Base-by-base conservation (phyloP, 2,113 vertebrate genomes). In the Dendropsophus ebraccatus region DNA sequence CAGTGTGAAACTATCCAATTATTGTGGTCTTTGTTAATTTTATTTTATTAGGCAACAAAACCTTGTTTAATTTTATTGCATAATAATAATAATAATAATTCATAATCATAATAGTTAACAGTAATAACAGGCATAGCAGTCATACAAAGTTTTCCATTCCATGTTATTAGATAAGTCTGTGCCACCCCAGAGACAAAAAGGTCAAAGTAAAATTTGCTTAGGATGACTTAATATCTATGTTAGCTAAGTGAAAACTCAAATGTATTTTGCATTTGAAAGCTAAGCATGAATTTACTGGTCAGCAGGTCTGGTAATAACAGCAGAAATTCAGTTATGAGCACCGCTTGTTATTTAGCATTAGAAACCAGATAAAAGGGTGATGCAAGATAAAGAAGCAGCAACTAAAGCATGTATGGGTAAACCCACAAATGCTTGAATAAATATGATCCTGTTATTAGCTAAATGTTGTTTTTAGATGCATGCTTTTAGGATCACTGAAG, bases 391-490 rank as follows among this genome's bases (percentile, higher is more conserved):
- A 87, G 41, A n/a, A 25, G 54, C n/a, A 47, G 78, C 56, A 45
- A 74, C 70, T 60, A 80, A 87, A 73, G 50, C 78, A 35, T 81
- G 52, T 81, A 62, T 87, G 85, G 85, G 50, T 62, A 87, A 81
- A 87, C 78, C 85, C 78, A 74, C 85, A 87, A 74, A 87, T 73
- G 85, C 85, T 87, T 87, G 85, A 87, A 87, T 87, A 87, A 81
- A 87, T 81, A 87, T 87, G 77, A 87, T 87, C 85, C 85, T 81
- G 70, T 87, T 87, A 87, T 87, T 86, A 81, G 78, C 85, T 87
- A 87, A 86, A 86, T 86, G 84, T 86, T 86, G 76, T 86, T 86
- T 86, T 86, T 78, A 81, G 60, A 86, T 86, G 62, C 77, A 86
- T 74, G 85, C 85, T 87, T 87, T 87, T 87, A 87, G 78, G 85